These are phyloP conservation scores for Solenopsis fugax DNA, from an alignment of 1,140 invertebrate genomes.

Conservation along the genomic window DNA sequence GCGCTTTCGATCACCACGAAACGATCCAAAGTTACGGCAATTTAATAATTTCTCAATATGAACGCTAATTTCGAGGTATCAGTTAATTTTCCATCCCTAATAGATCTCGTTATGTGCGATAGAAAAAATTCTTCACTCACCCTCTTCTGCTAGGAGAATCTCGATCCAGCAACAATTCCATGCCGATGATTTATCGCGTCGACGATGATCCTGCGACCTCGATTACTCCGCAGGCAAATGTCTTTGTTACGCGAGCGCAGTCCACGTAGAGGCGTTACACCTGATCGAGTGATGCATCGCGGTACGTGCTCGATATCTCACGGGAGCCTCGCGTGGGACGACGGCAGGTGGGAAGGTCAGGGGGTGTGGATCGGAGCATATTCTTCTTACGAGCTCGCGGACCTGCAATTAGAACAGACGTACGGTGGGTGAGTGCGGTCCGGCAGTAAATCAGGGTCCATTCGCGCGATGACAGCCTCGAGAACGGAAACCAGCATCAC, in stretches of 20 bases:
- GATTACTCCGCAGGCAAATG: constrained; percentile 57
- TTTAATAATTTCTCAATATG: not conserved
- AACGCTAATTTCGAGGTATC: not conserved
- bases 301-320: constrained; percentile 49
- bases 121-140: not conserved
- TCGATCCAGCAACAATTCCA: constrained; percentile 29
- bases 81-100: not conserved
- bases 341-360: constrained; percentile 65
- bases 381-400: constrained; percentile 77
- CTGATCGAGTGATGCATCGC: constrained; percentile 58
- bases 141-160: not conserved
- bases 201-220: constrained; percentile 41
- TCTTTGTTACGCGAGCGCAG: constrained; percentile 45
- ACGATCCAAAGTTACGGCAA: not conserved
- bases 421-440: constrained; percentile 83
- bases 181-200: constrained; percentile 42
- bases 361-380: constrained; percentile 73
- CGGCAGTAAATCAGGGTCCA: constrained; percentile 81
- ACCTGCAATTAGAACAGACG: constrained; percentile 83
- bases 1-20: not conserved
- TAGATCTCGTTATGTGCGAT: not conserved
- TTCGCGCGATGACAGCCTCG: constrained; percentile 79
- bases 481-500: constrained; percentile 34
- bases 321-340: constrained; percentile 68
- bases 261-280: constrained; percentile 47